Base-by-base conservation (phyloP, 2,113 vertebrate genomes). In the Boleophthalmus pectinirostris region DNA sequence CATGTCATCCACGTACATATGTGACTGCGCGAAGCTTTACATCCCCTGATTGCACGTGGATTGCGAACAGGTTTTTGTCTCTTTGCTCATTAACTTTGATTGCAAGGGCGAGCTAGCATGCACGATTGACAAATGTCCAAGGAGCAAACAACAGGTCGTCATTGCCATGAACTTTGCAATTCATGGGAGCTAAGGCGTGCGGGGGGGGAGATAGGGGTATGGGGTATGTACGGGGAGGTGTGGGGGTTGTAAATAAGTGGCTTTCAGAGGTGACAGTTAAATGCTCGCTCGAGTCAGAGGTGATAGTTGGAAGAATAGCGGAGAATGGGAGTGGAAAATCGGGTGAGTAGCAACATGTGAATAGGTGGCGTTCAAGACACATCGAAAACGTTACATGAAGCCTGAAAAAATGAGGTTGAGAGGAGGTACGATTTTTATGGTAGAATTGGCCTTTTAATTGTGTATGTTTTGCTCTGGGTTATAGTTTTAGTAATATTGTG, bases 61-160 rank as follows among this genome's bases (percentile, higher is more conserved):
- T 66, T 20, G 65, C 35, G 12, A 25, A 49, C 47, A 0, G 24
- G 66, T 74, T 54, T 80, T 79, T 81, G 75, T 70, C 76, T 78
- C 74, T 83, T 78, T 72, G 68, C 71, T 87, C 81, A 82, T 85
- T 88, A 84, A 81, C 69, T 86, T 70, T 85, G 82, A 85, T 88
- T 88, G 79, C 71, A 76, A 82, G 77, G 86, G 66, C 68, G 24
- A 84, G 57, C 56, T 57, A 54, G 70, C 45, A 1, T 25, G 73
- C 66, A 53, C 46, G 5, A 47, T 69, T 14, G 73, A 33, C 16
- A 51, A 70, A 76, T 46, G 65, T 73, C 5, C 18, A 84, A 85
- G 79, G 63, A 73, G 29, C 16, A 84, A 85, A 81, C 84, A 85
- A 83, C 74, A 83, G 77, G 82, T 85, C 65, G 68, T 66, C 69